Base-by-base conservation (phyloP, 2,888 invertebrate genomes). In the Drosophila kokeensis region DNA sequence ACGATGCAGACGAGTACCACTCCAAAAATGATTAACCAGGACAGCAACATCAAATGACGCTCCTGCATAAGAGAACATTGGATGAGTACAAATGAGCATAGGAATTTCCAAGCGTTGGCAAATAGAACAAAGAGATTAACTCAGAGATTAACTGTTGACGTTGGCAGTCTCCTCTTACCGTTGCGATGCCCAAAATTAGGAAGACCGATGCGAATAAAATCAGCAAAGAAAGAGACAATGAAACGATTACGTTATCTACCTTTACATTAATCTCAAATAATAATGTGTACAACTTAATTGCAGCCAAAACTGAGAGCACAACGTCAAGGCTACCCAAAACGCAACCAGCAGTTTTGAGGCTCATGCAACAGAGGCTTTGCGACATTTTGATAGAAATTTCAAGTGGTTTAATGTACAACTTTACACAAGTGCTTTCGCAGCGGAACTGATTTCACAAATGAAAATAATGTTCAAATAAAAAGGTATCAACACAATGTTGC, bases 271-370 rank as follows among this genome's bases (percentile, higher is more conserved):
- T n/a, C n/a, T n/a, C n/a, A n/a, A n/a, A n/a, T n/a, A n/a, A n/a
- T n/a, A n/a, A 0, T 0, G 8, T 8, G 8, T 8, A 2, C 30
- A 0, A 8, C 0, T 0, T 0, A 10, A 30, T 30, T 45, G 15
- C 15, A 15, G 0, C 1, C 24, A 24, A 2, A 1, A 2, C 0
- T 24, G 2, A 13, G 1, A 0, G 0, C 7, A 4, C 13, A 24
- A 7, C 6, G 1, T 0, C 0, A 7, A 45, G 4, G 7, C 2
- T 4, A 15, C 45, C 45, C 1, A 8, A 2, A 2, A 24, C 15
- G 21, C 4, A 24, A 2, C 45, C 45, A 24, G 45, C 7, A 45
- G 13, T 15, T 21, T 13, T 7, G 7, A 24, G 45, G 4, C 4
- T 15, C 21, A 21, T 13, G 13, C 7, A 45, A 45, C 6, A 45